phyloP scores from a whole-genome alignment of 2,113 vertebrate species.

The Zosterops pallidus region DNA sequence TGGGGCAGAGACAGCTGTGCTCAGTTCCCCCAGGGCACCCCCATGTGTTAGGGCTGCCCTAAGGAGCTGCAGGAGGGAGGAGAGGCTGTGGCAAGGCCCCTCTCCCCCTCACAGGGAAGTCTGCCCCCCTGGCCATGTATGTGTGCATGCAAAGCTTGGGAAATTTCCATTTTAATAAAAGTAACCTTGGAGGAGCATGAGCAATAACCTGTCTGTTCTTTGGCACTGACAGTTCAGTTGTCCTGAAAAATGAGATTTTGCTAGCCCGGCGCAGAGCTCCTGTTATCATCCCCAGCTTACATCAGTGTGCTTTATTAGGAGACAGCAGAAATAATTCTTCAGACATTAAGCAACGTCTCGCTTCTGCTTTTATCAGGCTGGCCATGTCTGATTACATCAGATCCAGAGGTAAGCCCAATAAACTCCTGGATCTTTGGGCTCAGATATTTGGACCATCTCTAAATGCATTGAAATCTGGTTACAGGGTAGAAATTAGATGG shows the following conservation, averaged over 20 bases:
- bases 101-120: neutral
- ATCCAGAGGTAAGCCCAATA: neutral
- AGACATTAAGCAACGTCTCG: neutral
- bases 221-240: constrained; percentile 11
- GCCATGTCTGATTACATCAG: constrained; percentile 14
- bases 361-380: constrained; percentile 6
- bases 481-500: neutral
- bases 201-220: constrained; percentile 57
- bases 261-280: neutral
- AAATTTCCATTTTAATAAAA: constrained; percentile 71
- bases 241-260: constrained; percentile 62
- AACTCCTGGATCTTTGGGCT: neutral
- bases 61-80: neutral
- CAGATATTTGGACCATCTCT: neutral
- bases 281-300: constrained; percentile 20
- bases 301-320: constrained; percentile 6
- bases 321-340: constrained; percentile 21
- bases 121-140: fast-evolving
- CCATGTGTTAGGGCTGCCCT: neutral
- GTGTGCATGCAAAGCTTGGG: constrained; percentile 6
- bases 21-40: neutral
- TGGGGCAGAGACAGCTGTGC: fast-evolving
- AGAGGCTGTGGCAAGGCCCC: neutral
- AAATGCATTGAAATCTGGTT: neutral
- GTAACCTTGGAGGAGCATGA: constrained; percentile 46